phyloP scores from a whole-genome alignment of 2,113 vertebrate genomes.

The Scartelaos histophorus region DNA sequence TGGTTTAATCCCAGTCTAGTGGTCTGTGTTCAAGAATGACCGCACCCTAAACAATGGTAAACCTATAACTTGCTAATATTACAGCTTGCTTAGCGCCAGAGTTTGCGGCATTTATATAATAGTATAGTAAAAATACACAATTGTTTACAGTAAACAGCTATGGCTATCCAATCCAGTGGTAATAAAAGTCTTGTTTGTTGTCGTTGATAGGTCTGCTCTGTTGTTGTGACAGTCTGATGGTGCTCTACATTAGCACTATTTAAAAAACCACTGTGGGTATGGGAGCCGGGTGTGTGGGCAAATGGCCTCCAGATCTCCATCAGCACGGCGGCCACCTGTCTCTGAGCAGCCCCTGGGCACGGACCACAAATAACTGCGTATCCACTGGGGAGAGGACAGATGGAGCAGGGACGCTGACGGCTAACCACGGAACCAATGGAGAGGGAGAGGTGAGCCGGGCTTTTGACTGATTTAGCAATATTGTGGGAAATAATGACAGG shows the following conservation, averaged over 20 bases:
- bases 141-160: not conserved
- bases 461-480: not conserved
- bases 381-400: conserved; percentile 68
- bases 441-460: not conserved
- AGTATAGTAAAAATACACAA: not conserved
- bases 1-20: not conserved
- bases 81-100: not conserved
- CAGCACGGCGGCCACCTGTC: conserved; percentile 68
- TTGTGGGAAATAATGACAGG: too few species aligned
- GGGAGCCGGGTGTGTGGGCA: conserved; percentile 35
- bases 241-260: conserved; percentile 15
- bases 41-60: not conserved
- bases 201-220: conserved; percentile 2
- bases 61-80: not conserved
- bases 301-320: conserved; percentile 64
- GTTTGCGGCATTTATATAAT: not conserved
- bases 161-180: not conserved
- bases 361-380: conserved; percentile 56
- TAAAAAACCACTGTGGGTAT: conserved; percentile 14
- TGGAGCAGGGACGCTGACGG: conserved; percentile 62
- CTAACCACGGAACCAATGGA: conserved; percentile 30
- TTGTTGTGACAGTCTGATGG: not conserved
- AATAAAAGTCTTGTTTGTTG: conserved; percentile 8
- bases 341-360: conserved; percentile 63
- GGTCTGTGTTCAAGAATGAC: not conserved